phyloP scores from a whole-genome alignment of 1,140 invertebrate genomes.

The Tenebrio molitor region DNA sequence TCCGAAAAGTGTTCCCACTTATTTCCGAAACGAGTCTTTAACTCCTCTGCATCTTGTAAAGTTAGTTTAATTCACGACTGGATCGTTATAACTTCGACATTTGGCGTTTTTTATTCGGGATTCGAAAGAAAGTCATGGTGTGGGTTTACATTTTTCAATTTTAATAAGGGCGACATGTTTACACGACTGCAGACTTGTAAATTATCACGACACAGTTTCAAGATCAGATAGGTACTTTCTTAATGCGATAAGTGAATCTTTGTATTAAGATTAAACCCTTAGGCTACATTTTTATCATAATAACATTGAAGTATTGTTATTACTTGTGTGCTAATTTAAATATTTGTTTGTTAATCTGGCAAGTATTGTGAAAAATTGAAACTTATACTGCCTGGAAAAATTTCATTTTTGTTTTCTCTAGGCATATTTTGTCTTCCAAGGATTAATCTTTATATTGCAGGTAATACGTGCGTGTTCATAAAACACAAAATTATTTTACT shows the following conservation, averaged over 20 bases:
- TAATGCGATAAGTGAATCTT: constrained; percentile 32
- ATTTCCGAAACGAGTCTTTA: too few species aligned
- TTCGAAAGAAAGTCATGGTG: neutral
- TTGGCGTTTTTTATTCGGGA: neutral
- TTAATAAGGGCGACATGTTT: constrained; percentile 14
- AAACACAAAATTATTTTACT: too few species aligned
- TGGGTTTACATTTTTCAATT: constrained; percentile 15
- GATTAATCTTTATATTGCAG: constrained; percentile 8
- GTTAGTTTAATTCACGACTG: neutral
- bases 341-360: constrained; percentile 7
- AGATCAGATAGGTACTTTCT: constrained; percentile 2
- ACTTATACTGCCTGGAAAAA: constrained; percentile 28
- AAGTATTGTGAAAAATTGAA: constrained; percentile 37
- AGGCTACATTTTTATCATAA: constrained; percentile 20
- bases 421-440: neutral
- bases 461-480: too few species aligned
- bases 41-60: too few species aligned
- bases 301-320: constrained; percentile 36
- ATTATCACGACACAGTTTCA: neutral
- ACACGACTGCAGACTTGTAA: neutral
- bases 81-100: neutral
- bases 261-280: constrained; percentile 27
- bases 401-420: constrained; percentile 9
- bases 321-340: constrained; percentile 28
- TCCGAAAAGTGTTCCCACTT: too few species aligned